phyloP scores from a whole-genome alignment of 2,113 vertebrate genomes.

The Erpornis zantholeuca region DNA sequence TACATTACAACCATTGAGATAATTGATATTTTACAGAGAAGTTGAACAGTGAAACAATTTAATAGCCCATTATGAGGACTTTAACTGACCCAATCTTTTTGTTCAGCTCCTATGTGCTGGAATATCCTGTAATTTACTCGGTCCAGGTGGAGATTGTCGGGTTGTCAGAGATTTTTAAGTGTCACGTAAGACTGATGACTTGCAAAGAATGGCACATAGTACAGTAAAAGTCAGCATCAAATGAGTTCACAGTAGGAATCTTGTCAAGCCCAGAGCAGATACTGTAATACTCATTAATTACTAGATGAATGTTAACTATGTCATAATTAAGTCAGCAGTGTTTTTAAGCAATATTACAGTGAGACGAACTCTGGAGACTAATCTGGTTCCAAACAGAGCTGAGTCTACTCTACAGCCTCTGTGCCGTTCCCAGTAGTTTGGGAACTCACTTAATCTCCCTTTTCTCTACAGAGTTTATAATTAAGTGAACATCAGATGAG shows the following conservation, averaged over 20 bases:
- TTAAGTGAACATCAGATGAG: neutral
- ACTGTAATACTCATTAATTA: constrained; percentile 9
- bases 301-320: constrained; percentile 1
- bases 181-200: neutral
- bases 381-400: neutral
- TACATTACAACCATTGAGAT: constrained; percentile 46
- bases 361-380: neutral
- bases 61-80: constrained; percentile 35
- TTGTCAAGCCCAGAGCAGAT: constrained; percentile 6
- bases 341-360: neutral
- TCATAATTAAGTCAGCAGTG: constrained; percentile 9
- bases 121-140: neutral
- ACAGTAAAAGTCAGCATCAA: neutral
- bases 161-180: neutral
- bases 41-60: constrained; percentile 46
- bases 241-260: neutral
- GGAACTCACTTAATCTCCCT: neutral
- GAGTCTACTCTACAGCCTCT: neutral
- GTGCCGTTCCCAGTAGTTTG: neutral
- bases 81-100: neutral
- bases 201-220: neutral
- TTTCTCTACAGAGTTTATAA: neutral
- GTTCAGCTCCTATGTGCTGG: neutral
- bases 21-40: constrained; percentile 64
- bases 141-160: neutral